Evolutionary conservation across 2,113 vertebrate species (phyloP).

Genomic region (Ailurus styani): DNA sequence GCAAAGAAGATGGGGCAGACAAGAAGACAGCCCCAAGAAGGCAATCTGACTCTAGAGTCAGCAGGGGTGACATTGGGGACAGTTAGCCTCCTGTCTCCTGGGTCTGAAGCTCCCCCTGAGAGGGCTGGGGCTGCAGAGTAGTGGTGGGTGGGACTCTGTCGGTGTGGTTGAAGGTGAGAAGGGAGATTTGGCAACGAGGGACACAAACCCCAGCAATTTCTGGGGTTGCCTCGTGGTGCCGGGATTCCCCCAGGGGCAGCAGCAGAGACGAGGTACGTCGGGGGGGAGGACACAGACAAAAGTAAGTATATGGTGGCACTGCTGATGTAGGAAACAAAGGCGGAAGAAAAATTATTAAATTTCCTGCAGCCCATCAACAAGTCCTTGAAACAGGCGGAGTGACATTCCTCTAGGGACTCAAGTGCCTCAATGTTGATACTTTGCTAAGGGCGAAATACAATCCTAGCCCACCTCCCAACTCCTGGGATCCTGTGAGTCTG

Average conservation of each 20-base stretch:
- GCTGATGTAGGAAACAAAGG: background rate
- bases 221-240: background rate
- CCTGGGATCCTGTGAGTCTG: too few relatives aligned
- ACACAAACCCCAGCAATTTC: background rate
- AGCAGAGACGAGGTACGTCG: background rate
- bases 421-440: too few relatives aligned
- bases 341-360: background rate
- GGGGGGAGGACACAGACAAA: background rate
- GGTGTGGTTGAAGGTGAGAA: background rate
- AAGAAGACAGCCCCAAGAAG: background rate
- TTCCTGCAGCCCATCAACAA: background rate
- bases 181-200: background rate
- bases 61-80: background rate
- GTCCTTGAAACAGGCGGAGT: too few relatives aligned
- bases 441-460: too few relatives aligned
- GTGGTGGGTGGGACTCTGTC: background rate
- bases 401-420: too few relatives aligned
- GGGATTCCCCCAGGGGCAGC: background rate
- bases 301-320: fast-evolving
- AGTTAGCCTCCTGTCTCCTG: background rate
- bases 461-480: too few relatives aligned
- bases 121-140: background rate
- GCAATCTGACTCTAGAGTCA: background rate
- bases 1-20: background rate
- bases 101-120: background rate